These are phyloP conservation scores for Tetraneura akinire DNA, from an alignment of 1,140 invertebrate genomes.

Conservation along the genomic window DNA sequence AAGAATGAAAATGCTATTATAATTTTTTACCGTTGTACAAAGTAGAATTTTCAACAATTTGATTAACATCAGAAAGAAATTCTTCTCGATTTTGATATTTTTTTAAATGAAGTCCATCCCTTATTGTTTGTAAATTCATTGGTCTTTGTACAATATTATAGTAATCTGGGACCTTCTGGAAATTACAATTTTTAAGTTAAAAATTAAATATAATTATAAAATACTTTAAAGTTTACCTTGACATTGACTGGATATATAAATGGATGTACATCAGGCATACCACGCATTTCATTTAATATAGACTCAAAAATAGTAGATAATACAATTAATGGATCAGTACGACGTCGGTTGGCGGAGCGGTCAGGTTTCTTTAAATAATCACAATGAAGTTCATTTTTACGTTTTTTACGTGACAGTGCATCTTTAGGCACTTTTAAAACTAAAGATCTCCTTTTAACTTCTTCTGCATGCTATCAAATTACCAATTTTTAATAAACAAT, in stretches of 20 bases:
- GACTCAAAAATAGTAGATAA: slow-evolving; percentile 89
- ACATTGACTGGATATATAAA: slow-evolving; percentile 94
- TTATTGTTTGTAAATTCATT: slow-evolving; percentile 96
- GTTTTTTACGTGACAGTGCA: slow-evolving; percentile 68
- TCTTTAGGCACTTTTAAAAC: slow-evolving; percentile 84
- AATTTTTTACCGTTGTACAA: slow-evolving; percentile 80
- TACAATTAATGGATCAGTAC: slow-evolving; percentile 95
- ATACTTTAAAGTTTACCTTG: slow-evolving; percentile 66
- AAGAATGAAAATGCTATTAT: slow-evolving; percentile 15
- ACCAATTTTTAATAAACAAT: background rate
- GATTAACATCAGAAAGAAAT: slow-evolving; percentile 91
- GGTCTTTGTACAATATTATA: slow-evolving; percentile 87
- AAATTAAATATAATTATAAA: background rate
- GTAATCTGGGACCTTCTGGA: slow-evolving; percentile 85
- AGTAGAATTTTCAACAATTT: slow-evolving; percentile 93
- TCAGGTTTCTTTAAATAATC: slow-evolving; percentile 91
- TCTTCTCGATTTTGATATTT: slow-evolving; percentile 93
- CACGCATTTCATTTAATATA: slow-evolving; percentile 91
- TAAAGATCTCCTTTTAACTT: slow-evolving; percentile 76
- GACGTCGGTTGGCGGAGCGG: slow-evolving; percentile 84
- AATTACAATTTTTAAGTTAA: background rate
- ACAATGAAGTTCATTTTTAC: slow-evolving; percentile 77
- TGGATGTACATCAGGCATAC: slow-evolving; percentile 86
- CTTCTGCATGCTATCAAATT: slow-evolving; percentile 71
- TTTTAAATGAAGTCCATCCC: slow-evolving; percentile 88